Base-by-base conservation (phyloP, 1,140 invertebrate genomes). In the Coelopa frigida region DNA sequence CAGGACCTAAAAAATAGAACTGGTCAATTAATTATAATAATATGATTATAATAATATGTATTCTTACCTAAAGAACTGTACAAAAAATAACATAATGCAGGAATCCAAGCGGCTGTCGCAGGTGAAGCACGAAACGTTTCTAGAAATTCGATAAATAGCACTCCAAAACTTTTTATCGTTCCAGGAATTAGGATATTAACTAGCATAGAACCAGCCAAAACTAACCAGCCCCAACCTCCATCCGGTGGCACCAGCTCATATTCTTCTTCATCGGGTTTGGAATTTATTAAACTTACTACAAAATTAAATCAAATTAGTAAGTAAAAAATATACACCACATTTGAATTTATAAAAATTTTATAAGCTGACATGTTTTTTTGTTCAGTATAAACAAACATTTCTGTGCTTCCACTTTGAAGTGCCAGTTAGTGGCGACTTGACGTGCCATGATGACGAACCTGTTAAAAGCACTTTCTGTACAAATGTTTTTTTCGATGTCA, bases 151-250 rank as follows among this genome's bases (percentile, higher is more conserved):
- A 86, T 78, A 55, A 89, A 83, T 1, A 90, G 70, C 1, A 91
- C 85, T 18, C 88, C 87, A 59, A 90, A 91, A 15, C 86, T 89
- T 61, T 91, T 90, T n/a, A 89, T 80, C 3, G 83, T 87, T 18
- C 88, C 67, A 6, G 87, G 87, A 31, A 90, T 85, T 7, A 90
- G 72, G 41, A 90, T 78, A 58, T 89, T 89, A 24, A 89, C 85
- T 55, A 87, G 70, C 33, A 87, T 84, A 2, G 84, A 79, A 5
- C 87, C 87, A 46, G 86, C 72, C 26, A 90, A 78, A 5, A 91
- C 81, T 53, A 85, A 73, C 87, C 87, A 91, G 42, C 87, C 87
- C 85, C 85, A 90, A 44, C 78, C 79, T 27, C 81, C 81, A 57
- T 83, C 81, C 10, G 81, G 81, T 42, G 78, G 75, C n/a, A 79